These are phyloP conservation scores for Palloptera scutellata DNA, from an alignment of 2,888 invertebrate genomes.

Conservation along the genomic window DNA sequence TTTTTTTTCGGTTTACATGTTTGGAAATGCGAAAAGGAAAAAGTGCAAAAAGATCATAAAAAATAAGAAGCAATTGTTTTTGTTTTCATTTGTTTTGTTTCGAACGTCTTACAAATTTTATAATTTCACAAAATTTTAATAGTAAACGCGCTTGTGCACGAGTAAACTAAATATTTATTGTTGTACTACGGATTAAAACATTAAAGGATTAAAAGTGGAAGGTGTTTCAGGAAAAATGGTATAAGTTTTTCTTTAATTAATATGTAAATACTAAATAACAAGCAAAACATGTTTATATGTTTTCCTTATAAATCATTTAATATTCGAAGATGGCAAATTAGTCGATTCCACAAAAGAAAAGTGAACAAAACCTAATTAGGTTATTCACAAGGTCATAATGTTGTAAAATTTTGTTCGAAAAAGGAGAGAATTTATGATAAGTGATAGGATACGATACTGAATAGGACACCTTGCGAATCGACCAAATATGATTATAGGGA, in stretches of 20 bases:
- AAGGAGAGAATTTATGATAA: too few species aligned
- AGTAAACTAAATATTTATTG: not conserved
- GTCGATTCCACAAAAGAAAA: too few species aligned
- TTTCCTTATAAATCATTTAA: not conserved
- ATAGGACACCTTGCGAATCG: too few species aligned
- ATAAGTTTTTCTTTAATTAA: not conserved
- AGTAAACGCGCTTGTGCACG: conserved; percentile 39
- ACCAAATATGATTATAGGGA: too few species aligned
- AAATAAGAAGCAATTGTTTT: not conserved
- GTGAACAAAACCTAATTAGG: too few species aligned
- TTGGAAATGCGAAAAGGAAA: not conserved
- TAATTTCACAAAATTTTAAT: conserved; percentile 11
- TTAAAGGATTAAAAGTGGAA: conserved; percentile 23
- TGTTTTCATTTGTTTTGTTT: not conserved
- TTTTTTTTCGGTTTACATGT: not conserved
- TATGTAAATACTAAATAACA: not conserved
- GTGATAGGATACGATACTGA: too few species aligned
- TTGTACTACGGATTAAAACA: not conserved
- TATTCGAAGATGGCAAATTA: too few species aligned
- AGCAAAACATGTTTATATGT: not conserved
- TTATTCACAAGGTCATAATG: too few species aligned
- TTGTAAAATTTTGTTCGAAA: too few species aligned
- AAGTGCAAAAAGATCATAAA: not conserved
- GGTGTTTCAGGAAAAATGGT: conserved; percentile 28
- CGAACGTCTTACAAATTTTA: not conserved